phyloP scores from a whole-genome alignment of 2,888 invertebrate species.

The Patella pellucida region DNA sequence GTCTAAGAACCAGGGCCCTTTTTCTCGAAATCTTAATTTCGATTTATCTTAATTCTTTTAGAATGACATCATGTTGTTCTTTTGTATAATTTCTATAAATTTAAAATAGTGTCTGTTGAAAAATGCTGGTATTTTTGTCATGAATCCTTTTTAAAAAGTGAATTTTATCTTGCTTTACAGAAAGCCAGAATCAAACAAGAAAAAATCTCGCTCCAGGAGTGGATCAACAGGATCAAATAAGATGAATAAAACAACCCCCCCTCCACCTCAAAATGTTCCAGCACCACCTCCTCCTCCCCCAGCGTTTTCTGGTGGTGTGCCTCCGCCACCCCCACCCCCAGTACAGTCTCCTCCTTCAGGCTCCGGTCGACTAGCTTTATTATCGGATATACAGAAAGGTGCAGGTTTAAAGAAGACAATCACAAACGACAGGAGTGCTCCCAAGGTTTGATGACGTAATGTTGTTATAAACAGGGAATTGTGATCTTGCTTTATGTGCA shows the following conservation, averaged over 20 bases:
- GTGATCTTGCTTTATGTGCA: too few species aligned
- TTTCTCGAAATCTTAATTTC: too few species aligned
- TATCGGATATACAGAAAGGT: conserved; percentile 52
- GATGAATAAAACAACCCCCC: not conserved
- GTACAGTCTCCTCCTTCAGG: conserved; percentile 21
- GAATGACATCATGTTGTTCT: too few species aligned
- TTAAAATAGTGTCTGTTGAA: too few species aligned
- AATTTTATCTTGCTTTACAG: conserved; percentile 20
- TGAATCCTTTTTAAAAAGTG: too few species aligned
- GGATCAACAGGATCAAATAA: not conserved
- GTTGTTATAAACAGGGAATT: too few species aligned
- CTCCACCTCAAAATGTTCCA: not conserved
- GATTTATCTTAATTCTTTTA: too few species aligned
- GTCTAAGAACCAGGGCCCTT: too few species aligned
- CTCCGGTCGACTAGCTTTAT: conserved; percentile 45
- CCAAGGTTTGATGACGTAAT: conserved; percentile 35
- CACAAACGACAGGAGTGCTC: conserved; percentile 57
- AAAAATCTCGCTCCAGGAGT: not conserved
- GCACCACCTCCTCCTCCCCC: conserved; percentile 36
- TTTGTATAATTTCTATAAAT: too few species aligned
- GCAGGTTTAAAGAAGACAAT: conserved; percentile 50
- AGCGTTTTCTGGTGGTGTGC: conserved; percentile 30
- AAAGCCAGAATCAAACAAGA: conserved; percentile 12
- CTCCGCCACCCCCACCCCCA: conserved; percentile 23
- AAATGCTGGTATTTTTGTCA: too few species aligned